Conservation (phyloP, 2,113 vertebrate genomes). For the Serinus canaria region DNA sequence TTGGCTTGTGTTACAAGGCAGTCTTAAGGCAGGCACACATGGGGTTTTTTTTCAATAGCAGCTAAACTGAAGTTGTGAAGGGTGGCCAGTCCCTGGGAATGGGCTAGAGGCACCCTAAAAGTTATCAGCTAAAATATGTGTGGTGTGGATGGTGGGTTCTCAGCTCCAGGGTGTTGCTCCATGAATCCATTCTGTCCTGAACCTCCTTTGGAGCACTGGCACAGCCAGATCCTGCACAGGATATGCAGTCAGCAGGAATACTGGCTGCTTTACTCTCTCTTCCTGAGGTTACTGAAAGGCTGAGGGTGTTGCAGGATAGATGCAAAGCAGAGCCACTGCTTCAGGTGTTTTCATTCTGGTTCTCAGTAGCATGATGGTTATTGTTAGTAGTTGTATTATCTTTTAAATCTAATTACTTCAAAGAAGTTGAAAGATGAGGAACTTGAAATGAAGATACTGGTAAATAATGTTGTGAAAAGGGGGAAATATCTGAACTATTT, state of each 20-base stretch:
- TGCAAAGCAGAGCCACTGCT: neutral
- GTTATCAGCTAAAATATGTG: neutral
- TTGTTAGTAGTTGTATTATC: fast-evolving
- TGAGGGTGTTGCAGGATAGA: neutral
- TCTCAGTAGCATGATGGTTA: neutral
- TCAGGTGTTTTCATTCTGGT: neutral
- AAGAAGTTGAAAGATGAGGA: neutral
- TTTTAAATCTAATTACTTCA: neutral
- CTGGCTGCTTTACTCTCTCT: neutral
- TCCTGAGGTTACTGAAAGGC: neutral
- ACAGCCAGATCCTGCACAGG: neutral
- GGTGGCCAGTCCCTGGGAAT: neutral
- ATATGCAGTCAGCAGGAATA: neutral
- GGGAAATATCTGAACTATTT: neutral
- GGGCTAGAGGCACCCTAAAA: neutral
- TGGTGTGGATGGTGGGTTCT: neutral
- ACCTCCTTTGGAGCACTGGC: fast-evolving
- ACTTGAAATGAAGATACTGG: neutral
- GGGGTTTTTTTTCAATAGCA: neutral
- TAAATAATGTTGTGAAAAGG: neutral
- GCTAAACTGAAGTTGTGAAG: neutral
- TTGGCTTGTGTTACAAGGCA: neutral
- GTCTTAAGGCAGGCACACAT: neutral
- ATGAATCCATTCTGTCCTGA: neutral
- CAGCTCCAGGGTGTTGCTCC: neutral